A percentile compares a stretch with the other conserved stretches of the same genome.
These are phyloP conservation scores for Epinephelus coioides DNA, from an alignment of 2,797 vertebrate species.

Conservation along the genomic window DNA sequence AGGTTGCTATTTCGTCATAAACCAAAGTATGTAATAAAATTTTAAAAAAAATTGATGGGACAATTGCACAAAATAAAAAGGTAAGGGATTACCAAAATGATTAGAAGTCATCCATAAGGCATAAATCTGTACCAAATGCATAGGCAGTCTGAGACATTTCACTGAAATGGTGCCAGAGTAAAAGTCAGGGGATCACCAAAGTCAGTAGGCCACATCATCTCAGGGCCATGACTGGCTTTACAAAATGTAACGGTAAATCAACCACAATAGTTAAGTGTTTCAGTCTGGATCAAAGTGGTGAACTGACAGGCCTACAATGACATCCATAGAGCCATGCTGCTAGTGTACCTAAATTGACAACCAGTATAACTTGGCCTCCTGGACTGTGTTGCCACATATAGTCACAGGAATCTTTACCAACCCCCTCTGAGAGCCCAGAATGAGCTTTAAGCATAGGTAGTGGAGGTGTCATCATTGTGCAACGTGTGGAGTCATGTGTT, in stretches of 20 bases:
- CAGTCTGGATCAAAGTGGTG: background rate
- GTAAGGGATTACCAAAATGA: too few species aligned
- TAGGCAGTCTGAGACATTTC: too few species aligned
- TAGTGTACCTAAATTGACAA: slow-evolving; percentile 1
- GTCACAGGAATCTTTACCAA: slow-evolving; percentile 44
- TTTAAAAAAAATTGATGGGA: background rate
- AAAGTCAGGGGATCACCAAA: background rate
- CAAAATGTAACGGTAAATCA: background rate
- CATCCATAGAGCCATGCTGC: too few species aligned
- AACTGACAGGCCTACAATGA: background rate
- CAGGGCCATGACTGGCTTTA: background rate
- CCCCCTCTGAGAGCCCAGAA: slow-evolving; percentile 25
- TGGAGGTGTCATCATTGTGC: slow-evolving; percentile 18
- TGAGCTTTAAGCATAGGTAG: slow-evolving; percentile 36
- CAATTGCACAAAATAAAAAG: background rate
- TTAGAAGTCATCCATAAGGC: too few species aligned
- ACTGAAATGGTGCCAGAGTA: background rate
- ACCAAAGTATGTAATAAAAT: background rate
- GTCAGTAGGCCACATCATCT: background rate
- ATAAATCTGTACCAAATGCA: background rate
- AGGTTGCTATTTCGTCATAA: background rate
- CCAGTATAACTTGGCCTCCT: slow-evolving; percentile 19
- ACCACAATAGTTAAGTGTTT: background rate
- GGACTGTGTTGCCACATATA: slow-evolving; percentile 27
- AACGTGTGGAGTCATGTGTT: slow-evolving; percentile 40